phyloP scores from a whole-genome alignment of 2,888 invertebrate genomes.

The Hypercompe scribonia region DNA sequence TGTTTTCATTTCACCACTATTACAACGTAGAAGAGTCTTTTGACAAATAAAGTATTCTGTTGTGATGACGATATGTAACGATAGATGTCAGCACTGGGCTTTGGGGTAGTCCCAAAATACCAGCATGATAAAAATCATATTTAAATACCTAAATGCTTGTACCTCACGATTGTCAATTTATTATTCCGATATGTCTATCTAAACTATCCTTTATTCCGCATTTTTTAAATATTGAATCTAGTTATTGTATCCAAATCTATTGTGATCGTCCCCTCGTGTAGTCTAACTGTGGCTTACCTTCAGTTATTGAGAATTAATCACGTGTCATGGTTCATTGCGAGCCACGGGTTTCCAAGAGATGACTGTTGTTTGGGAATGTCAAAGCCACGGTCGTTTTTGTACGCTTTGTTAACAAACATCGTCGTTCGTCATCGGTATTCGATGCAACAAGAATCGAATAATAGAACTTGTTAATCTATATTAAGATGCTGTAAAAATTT shows the following conservation, averaged over 20 bases:
- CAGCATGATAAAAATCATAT: too few relatives aligned
- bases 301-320: not conserved
- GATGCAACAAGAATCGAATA: too few relatives aligned
- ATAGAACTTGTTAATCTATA: not conserved
- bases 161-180: too few relatives aligned
- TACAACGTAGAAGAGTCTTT: too few relatives aligned
- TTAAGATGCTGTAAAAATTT: not conserved
- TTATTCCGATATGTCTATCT: not conserved
- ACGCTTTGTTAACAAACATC: not conserved
- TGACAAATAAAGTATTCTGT: too few relatives aligned
- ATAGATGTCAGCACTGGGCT: too few relatives aligned
- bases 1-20: too few relatives aligned
- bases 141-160: too few relatives aligned
- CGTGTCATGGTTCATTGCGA: constrained; percentile 3
- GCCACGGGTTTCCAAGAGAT: not conserved
- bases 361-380: constrained; percentile 1
- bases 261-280: not conserved
- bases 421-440: too few relatives aligned
- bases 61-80: too few relatives aligned
- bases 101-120: too few relatives aligned
- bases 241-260: not conserved
- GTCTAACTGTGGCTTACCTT: not conserved
- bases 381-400: not conserved
- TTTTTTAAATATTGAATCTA: not conserved
- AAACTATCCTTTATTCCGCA: not conserved